A percentile compares a stretch with the other conserved stretches of the same genome.
Conservation (phyloP, 2,888 invertebrate genomes). For the Dioctria rufipes region DNA sequence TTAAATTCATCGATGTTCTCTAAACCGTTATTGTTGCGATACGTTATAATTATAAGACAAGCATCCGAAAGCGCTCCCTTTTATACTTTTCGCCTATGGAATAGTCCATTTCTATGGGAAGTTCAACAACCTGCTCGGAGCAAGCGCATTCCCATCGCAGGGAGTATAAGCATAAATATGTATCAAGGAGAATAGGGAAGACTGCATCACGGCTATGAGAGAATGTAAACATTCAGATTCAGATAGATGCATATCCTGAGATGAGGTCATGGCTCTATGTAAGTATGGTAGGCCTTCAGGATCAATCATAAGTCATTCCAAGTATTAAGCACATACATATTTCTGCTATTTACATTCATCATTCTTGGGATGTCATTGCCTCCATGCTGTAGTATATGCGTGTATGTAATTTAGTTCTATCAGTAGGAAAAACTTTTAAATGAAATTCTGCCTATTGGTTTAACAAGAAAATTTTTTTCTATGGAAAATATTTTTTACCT, state of each 20-base stretch:
- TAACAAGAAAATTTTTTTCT: not conserved
- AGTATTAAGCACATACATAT: conserved; percentile 1
- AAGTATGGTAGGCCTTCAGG: not conserved
- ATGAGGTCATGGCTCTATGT: not conserved
- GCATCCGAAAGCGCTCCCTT: not conserved
- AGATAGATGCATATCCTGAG: conserved; percentile 12
- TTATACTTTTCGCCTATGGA: conserved; percentile 33
- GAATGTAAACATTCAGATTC: conserved; percentile 35
- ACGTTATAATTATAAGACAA: conserved; percentile 37
- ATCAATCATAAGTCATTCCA: not conserved
- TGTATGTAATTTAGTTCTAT: not conserved
- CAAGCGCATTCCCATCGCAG: not conserved
- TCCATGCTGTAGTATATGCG: not conserved
- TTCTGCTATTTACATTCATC: conserved; percentile 5
- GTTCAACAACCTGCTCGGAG: not conserved
- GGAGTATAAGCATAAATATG: not conserved
- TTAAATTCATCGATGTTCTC: not conserved
- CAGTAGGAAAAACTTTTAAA: conserved; percentile 8
- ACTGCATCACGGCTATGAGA: conserved; percentile 1
- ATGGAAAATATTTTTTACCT: not conserved
- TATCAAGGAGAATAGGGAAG: not conserved
- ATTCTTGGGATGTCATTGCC: conserved; percentile 10
- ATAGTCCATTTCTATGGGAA: not conserved
- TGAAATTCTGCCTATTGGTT: not conserved
- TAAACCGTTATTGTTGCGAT: not conserved